Base-by-base conservation (phyloP, 2,797 vertebrate species). In the Labeo calbasu region DNA sequence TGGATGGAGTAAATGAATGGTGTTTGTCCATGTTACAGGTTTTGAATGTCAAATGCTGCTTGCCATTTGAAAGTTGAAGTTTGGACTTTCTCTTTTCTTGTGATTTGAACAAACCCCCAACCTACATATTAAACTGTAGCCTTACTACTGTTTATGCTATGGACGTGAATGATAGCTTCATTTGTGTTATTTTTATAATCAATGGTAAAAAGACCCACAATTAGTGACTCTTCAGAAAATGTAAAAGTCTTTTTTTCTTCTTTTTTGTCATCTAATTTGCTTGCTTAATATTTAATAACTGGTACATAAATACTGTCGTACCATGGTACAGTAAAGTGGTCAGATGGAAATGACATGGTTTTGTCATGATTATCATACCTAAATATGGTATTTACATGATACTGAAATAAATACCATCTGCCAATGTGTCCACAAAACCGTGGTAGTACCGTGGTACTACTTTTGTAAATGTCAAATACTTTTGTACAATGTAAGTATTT, bases 21-120 rank as follows among this genome's bases (percentile, higher is more conserved):
- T 9, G 15, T 81, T 81, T 87, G 50, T 48, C 43, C 69, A 55
- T 79, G 61, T 59, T 77, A 2, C 6, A 10, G 14, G 77, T 86
- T 91, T 91, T 90, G 90, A 90, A 88, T 87, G 71, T 40, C 88
- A 91, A 91, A 90, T 88, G 28, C 51, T 84, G 73, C 61, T 53
- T 19, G 80, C 10, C 25, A 63, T 71, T 81, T 73, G 53, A 59
- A 78, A 84, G 70, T 48, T 63, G 77, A 46, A 51, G 43, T 43
- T 50, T 77, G 69, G 23, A 63, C 46, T 23, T 81, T 81, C 53
- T 61, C 36, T 72, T 51, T 11, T 28, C 28, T 51, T 77, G 55
- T 15, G 55, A 25, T 77, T 11, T 43, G 13, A 77, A 11, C 73
- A 59, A 77, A 77, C 75, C 36, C 5, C 32, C 5, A 46, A 25